Conservation (phyloP, 1,140 invertebrate species). For the Tribolium castaneum region DNA sequence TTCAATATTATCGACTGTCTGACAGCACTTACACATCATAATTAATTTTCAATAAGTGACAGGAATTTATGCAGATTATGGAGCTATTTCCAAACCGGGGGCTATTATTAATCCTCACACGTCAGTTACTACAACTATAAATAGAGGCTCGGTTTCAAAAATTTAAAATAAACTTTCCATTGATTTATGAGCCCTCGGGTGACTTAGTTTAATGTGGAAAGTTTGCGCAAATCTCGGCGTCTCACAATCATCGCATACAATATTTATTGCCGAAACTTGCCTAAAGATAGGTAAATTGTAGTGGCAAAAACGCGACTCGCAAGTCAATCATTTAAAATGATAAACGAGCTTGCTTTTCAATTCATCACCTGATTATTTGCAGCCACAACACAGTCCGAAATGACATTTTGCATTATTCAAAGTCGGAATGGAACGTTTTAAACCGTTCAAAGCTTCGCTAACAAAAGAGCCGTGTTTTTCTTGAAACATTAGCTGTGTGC, state of each 20-base stretch:
- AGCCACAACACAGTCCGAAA: neutral
- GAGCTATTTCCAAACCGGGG: neutral
- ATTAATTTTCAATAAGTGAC: conserved; percentile 13
- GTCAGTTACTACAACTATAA: neutral
- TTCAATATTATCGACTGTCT: neutral
- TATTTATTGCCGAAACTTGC: conserved; percentile 2
- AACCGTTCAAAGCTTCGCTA: neutral
- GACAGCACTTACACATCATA: neutral
- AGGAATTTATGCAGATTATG: neutral
- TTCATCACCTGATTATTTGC: conserved; percentile 25
- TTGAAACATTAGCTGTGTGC: neutral
- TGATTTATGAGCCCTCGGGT: neutral
- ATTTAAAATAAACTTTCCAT: neutral
- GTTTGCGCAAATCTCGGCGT: neutral
- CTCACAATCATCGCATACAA: neutral
- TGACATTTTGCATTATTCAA: conserved; percentile 20
- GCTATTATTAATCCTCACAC: neutral
- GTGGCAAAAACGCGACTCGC: neutral
- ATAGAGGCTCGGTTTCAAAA: neutral
- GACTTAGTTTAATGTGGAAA: neutral
- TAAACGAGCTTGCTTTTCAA: conserved; percentile 14
- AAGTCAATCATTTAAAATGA: conserved; percentile 1
- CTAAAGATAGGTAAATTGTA: neutral
- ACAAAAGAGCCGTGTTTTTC: neutral
- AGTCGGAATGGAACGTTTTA: neutral